Base-by-base conservation (phyloP, 92 coral and sea anemone species). In the Hydrozoanthus gracilis region DNA sequence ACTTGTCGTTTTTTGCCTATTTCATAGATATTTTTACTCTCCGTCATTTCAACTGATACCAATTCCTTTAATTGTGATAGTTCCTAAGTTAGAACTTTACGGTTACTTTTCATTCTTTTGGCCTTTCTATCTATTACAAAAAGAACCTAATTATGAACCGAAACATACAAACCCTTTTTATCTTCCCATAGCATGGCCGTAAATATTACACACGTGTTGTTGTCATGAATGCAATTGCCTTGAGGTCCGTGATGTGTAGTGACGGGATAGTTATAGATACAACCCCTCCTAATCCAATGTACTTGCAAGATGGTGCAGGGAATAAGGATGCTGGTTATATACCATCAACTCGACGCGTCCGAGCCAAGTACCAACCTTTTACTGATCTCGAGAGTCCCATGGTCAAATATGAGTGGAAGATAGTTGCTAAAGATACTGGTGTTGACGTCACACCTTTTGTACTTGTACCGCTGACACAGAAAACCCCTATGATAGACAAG, bases 231-330 rank as follows among this genome's bases (percentile, higher is more conserved):
- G 72, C 44, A 1, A 17, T 91, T 70, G 96, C 96, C 14, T 16
- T 95, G 49, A 72, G 87, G 18, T 85, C 91, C 3, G 88, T 95
- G 6, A 92, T 87, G 82, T 95, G 98, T 77, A 93, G 98, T 84
- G 91, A 95, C 87, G 98, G 98, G n/a, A 84, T 95, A 27, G 49
- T 80, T 45, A 89, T 95, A 12, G 98, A 95, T 83, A 91, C 86
- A 4, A 91, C 98, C 3, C 92, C 94, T 4, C 98, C 98, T 7
- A 72, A 88, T 18, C 91, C 98, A 18, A 76, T 76, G 18, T 66
- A 52, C 47, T 55, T 87, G 18, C 88, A 66, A n/a, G 93, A 92
- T 50, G 93, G 94, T 44, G 75, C 89, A 2, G 93, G 95, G 72
- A 80, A 86, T 9, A 20, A 72, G 3, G 98, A 92, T 72, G 78